phyloP scores from a whole-genome alignment of 2,888 invertebrate species.

The Linnaemya vulpina region DNA sequence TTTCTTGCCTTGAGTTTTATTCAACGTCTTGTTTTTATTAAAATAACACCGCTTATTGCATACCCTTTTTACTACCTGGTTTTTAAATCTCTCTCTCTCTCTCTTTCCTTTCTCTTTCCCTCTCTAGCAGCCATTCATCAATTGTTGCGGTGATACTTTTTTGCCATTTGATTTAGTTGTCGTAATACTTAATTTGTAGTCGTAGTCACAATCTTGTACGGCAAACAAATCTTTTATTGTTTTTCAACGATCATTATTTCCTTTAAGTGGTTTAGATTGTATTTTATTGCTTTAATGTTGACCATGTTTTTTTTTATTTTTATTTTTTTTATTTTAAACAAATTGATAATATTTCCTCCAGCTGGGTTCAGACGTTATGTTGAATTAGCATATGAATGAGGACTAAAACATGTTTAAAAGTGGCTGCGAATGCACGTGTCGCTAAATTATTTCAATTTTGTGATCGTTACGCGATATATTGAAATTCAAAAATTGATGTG shows the following conservation, averaged over 20 bases:
- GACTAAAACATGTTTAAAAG: too few species aligned
- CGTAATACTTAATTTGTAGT: slow-evolving; percentile 29
- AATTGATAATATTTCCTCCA: background rate
- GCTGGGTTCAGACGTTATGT: background rate
- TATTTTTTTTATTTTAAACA: background rate
- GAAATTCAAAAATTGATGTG: too few species aligned
- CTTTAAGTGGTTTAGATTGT: slow-evolving; percentile 49
- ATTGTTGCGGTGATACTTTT: slow-evolving; percentile 24
- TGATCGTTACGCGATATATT: too few species aligned
- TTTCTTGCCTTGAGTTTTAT: too few species aligned
- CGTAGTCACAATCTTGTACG: slow-evolving; percentile 33
- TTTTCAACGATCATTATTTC: slow-evolving; percentile 55
- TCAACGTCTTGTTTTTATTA: too few species aligned
- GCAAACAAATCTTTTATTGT: slow-evolving; percentile 63
- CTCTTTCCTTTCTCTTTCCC: too few species aligned
- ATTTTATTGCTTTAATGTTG: slow-evolving; percentile 54
- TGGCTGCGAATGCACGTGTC: too few species aligned
- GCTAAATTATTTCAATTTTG: too few species aligned
- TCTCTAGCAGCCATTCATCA: slow-evolving; percentile 8
- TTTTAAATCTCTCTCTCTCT: too few species aligned
- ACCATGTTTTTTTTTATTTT: slow-evolving; percentile 77
- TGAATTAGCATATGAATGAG: too few species aligned
- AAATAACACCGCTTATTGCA: background rate
- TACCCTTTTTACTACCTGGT: background rate
- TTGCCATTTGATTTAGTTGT: slow-evolving; percentile 42